Base-by-base conservation (phyloP, 2,797 vertebrate genomes). In the Sandelia bainsii region DNA sequence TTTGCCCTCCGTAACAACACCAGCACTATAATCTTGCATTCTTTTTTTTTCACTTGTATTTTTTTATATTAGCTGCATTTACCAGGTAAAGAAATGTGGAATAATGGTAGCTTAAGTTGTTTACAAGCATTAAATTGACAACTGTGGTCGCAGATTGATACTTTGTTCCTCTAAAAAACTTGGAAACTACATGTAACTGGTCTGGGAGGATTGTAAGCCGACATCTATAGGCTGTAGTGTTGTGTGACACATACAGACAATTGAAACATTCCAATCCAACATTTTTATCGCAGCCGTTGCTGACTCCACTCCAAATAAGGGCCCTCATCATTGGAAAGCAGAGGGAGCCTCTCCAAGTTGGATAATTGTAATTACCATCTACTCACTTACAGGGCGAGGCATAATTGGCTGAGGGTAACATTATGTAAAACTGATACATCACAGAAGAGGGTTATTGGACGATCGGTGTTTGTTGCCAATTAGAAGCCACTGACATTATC, bases 351-450 rank as follows among this genome's bases (percentile, higher is more conserved):
- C 75, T 86, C 65, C 52, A 74, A 78, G 66, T 79, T 69, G 62
- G 74, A 87, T 79, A 71, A 82, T 79, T 81, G 66, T 86, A 86
- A 90, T 89, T 88, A 81, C 80, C 29, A 45, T 72, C 61, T 68
- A 63, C 67, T 66, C 49, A 40, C 72, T 75, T 52, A 52, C 34
- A 56, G 81, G 67, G 46, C 20, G 39, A 72, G 51, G 49, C 34
- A 19, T 77, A 85, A 87, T 86, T 85, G 84, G 65, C 59, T n/a
- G 37, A 74, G 80, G 69, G 57, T 87, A 80, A 82, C 75, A 66
- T 66, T 83, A 84, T 86, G 80, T 79, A 85, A 82, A 90, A 81
- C 56, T 16, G 72, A 77, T 72, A 70, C 27, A 75, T 80, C 56
- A 58, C 53, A 48, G 59, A 34, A 79, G 62, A 81, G 63, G 54